phyloP scores from a whole-genome alignment of 2,888 invertebrate species.

The Amphimallon solstitiale region DNA sequence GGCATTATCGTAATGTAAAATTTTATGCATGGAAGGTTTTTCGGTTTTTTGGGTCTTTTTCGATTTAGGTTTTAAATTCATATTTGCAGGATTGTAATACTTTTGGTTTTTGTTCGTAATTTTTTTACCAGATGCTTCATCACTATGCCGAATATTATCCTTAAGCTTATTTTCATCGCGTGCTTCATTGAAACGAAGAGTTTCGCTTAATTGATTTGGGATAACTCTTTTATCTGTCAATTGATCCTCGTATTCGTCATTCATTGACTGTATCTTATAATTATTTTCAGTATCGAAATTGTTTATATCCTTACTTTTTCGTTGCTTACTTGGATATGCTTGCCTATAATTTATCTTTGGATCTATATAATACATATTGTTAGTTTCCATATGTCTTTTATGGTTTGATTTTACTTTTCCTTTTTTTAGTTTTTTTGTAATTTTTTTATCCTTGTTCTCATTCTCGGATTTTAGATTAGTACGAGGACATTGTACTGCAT shows the following conservation, averaged over 20 bases:
- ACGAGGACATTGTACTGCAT: conserved; percentile 45
- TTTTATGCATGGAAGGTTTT: conserved; percentile 35
- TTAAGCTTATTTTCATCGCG: neutral
- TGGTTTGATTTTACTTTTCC: no score
- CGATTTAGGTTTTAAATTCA: no score
- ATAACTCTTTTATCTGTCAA: neutral
- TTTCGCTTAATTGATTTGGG: neutral
- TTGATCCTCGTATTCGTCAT: conserved; percentile 30
- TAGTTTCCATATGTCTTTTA: no score
- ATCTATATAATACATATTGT: neutral
- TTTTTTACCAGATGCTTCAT: neutral
- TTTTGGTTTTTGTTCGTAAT: neutral
- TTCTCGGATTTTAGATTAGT: conserved; percentile 15
- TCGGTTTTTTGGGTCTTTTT: neutral
- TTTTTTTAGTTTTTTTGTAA: neutral
- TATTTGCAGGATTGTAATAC: no score
- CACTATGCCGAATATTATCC: neutral
- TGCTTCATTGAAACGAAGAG: neutral
- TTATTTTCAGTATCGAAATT: neutral
- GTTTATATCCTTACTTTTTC: neutral
- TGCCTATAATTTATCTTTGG: neutral
- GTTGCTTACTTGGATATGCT: neutral
- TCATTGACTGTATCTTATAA: conserved; percentile 33
- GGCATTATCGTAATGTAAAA: conserved; percentile 3
- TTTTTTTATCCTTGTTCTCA: neutral